Conservation (phyloP, 2,888 invertebrate genomes). For the Serrognathus titanus region DNA sequence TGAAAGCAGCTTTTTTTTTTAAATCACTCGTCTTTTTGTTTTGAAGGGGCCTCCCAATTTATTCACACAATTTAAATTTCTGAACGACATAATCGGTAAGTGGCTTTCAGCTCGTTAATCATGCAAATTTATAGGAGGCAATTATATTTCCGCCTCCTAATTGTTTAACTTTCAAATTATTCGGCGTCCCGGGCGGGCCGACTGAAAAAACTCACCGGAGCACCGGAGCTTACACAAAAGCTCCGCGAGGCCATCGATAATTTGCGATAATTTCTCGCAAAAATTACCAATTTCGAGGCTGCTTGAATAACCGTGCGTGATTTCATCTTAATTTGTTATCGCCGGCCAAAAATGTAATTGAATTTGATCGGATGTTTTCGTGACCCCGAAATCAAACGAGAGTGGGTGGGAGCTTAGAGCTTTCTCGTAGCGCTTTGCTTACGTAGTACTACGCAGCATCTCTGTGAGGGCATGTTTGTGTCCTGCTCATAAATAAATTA, state of each 20-base stretch:
- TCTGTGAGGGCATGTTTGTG: constrained; percentile 13
- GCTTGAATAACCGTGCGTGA: neutral
- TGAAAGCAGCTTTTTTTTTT: too few relatives aligned
- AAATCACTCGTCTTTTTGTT: too few relatives aligned
- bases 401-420: constrained; percentile 12
- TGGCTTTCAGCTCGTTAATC: neutral
- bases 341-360: neutral
- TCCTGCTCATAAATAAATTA: constrained; percentile 9
- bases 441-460: constrained; percentile 15
- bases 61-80: too few relatives aligned
- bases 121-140: neutral
- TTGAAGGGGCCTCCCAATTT: too few relatives aligned
- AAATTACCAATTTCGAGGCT: neutral
- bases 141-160: neutral
- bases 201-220: too few relatives aligned
- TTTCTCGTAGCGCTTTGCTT: constrained; percentile 14
- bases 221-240: too few relatives aligned
- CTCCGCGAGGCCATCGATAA: neutral
- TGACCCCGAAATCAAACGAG: constrained; percentile 1
- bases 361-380: neutral
- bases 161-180: neutral
- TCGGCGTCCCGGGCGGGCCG: neutral
- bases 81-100: too few relatives aligned
- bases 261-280: neutral
- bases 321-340: neutral